phyloP scores from a whole-genome alignment of 2,888 invertebrate genomes.

The Trisateles emortualis region DNA sequence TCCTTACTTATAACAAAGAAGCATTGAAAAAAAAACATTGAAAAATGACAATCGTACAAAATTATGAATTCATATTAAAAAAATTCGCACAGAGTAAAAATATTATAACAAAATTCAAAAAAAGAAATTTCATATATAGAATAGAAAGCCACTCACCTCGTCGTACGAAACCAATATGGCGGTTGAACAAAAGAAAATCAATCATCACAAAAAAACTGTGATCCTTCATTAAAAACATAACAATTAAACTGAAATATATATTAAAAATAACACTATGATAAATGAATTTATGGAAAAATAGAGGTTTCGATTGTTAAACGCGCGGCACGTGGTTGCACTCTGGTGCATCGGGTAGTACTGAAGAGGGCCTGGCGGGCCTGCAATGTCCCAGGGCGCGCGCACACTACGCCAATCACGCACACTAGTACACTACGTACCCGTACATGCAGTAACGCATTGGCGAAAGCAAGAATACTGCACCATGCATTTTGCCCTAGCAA shows the following conservation, averaged over 20 bases:
- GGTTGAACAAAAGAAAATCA: constrained; percentile 53
- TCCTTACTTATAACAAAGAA: too few relatives aligned
- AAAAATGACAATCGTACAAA: too few relatives aligned
- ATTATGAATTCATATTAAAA: neutral
- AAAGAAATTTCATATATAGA: constrained; percentile 50
- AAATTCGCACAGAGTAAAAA: neutral
- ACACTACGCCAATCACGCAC: constrained; percentile 36
- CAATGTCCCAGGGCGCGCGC: constrained; percentile 45
- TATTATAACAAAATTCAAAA: constrained; percentile 24
- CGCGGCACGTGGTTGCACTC: constrained; percentile 40
- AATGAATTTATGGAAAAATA: constrained; percentile 14
- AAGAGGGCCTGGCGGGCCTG: constrained; percentile 31
- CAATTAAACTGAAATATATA: constrained; percentile 1
- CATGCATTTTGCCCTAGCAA: constrained; percentile 55
- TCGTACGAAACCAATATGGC: constrained; percentile 63
- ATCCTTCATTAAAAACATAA: constrained; percentile 44
- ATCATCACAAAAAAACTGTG: constrained; percentile 35
- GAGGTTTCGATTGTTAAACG: constrained; percentile 1
- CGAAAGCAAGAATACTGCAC: constrained; percentile 52
- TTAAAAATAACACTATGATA: constrained; percentile 18
- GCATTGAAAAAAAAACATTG: too few relatives aligned
- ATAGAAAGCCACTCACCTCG: constrained; percentile 68
- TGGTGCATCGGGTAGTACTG: constrained; percentile 53
- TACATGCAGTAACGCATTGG: constrained; percentile 38
- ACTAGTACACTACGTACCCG: constrained; percentile 32